Conservation (phyloP, 2,113 vertebrate genomes). For the Columba janthina region DNA sequence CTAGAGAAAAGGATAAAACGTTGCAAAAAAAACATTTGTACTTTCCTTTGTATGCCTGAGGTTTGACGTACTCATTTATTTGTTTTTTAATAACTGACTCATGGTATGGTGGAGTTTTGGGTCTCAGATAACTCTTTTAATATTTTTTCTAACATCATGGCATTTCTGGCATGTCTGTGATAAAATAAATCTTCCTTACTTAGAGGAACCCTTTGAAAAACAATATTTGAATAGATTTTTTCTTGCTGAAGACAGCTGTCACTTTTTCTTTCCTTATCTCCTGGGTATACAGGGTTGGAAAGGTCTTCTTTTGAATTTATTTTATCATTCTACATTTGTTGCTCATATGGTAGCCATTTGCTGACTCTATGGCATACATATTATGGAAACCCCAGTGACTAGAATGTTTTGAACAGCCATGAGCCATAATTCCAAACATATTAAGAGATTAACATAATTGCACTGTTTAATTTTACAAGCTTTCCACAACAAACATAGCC, state of each 20-base stretch:
- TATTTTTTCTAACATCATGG: constrained; percentile 60
- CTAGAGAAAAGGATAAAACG: background rate
- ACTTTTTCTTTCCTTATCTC: constrained; percentile 44
- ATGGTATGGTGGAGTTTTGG: background rate
- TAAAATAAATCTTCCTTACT: constrained; percentile 63
- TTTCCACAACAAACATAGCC: constrained; percentile 42
- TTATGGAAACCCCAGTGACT: background rate
- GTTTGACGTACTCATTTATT: constrained; percentile 49
- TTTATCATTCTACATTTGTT: constrained; percentile 38
- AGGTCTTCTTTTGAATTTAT: constrained; percentile 68
- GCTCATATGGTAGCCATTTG: constrained; percentile 50
- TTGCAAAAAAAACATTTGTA: background rate
- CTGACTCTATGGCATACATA: constrained; percentile 24
- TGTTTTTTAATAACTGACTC: constrained; percentile 60
- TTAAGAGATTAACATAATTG: constrained; percentile 65
- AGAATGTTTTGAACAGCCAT: constrained; percentile 18
- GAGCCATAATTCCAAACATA: constrained; percentile 57
- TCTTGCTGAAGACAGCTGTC: constrained; percentile 69
- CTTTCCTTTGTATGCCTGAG: background rate
- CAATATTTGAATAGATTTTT: constrained; percentile 41
- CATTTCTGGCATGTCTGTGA: constrained; percentile 68
- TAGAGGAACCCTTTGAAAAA: constrained; percentile 57
- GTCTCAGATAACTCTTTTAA: constrained; percentile 45
- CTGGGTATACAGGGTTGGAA: constrained; percentile 50
- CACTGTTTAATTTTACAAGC: constrained; percentile 60